These are phyloP conservation scores for Dendroctonus ponderosae DNA, from an alignment of 1,140 invertebrate genomes.

Conservation along the genomic window DNA sequence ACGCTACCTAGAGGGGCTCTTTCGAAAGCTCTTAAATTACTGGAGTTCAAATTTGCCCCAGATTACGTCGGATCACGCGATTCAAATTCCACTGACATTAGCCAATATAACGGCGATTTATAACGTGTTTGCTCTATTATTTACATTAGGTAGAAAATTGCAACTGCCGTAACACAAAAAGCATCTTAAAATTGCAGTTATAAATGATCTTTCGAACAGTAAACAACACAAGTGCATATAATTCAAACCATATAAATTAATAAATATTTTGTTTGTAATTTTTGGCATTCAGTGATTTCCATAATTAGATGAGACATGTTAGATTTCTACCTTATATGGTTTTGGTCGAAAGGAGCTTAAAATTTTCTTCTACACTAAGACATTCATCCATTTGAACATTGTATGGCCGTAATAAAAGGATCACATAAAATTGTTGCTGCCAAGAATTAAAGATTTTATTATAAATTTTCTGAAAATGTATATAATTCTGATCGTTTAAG, in stretches of 20 bases:
- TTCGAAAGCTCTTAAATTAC: background rate
- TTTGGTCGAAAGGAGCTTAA: no score
- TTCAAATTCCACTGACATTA: background rate
- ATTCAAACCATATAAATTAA: background rate
- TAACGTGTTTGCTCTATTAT: background rate
- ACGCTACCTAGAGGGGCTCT: background rate
- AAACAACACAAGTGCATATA: background rate
- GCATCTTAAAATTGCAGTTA: no score
- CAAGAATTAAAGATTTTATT: no score
- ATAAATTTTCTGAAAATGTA: no score
- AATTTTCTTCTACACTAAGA: no score
- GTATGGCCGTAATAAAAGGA: no score
- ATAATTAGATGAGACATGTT: no score
- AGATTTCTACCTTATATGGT: no score
- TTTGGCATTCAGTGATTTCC: background rate
- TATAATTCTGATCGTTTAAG: no score
- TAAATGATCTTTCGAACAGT: background rate
- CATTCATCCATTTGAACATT: no score
- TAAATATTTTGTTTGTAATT: background rate
- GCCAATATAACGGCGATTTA: background rate
- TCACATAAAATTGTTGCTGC: no score
- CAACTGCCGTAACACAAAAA: no score
- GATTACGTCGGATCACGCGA: background rate
- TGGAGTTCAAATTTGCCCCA: background rate
- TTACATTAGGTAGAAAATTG: background rate